A percentile compares a stretch with the other conserved stretches of the same genome.
These are phyloP conservation scores for Oegoconia quadripuncta DNA, from an alignment of 2,888 invertebrate species.

Conservation along the genomic window DNA sequence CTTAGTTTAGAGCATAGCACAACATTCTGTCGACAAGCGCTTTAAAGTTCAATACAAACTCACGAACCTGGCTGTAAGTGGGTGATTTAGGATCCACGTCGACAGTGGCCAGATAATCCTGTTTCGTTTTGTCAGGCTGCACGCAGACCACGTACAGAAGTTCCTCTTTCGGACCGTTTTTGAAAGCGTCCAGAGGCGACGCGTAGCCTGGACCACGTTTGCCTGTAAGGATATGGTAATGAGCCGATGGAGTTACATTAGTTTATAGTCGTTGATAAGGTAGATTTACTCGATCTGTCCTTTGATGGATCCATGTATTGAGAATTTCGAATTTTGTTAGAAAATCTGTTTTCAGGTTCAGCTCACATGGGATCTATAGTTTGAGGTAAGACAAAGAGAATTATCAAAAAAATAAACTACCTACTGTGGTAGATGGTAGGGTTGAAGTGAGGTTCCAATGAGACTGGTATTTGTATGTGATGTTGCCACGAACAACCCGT, in stretches of 20 bases:
- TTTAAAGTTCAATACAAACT: too few species aligned
- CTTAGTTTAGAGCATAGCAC: not conserved
- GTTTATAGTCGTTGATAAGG: constrained; percentile 1
- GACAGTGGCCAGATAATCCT: constrained; percentile 94
- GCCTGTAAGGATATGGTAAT: constrained; percentile 34
- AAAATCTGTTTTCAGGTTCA: not conserved
- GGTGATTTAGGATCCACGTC: constrained; percentile 94
- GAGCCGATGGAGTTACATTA: constrained; percentile 6
- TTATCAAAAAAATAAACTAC: too few species aligned
- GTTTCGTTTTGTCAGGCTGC: constrained; percentile 85
- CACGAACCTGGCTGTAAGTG: constrained; percentile 87
- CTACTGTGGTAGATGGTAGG: too few species aligned
- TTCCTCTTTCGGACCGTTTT: constrained; percentile 89
- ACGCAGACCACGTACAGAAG: constrained; percentile 94
- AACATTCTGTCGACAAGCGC: not conserved
- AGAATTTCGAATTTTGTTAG: too few species aligned
- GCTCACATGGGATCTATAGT: not conserved
- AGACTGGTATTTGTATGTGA: too few species aligned
- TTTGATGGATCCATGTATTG: too few species aligned
- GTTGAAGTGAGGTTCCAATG: too few species aligned
- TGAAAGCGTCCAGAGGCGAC: constrained; percentile 90
- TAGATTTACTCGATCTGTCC: too few species aligned
- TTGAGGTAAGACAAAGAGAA: too few species aligned
- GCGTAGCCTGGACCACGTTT: constrained; percentile 88
- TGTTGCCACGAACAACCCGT: too few species aligned